Evolutionary conservation across 1,140 invertebrate species (phyloP), one percentile per base, ranked within the genome.

Genomic region (Melipona quadrifasciata): DNA sequence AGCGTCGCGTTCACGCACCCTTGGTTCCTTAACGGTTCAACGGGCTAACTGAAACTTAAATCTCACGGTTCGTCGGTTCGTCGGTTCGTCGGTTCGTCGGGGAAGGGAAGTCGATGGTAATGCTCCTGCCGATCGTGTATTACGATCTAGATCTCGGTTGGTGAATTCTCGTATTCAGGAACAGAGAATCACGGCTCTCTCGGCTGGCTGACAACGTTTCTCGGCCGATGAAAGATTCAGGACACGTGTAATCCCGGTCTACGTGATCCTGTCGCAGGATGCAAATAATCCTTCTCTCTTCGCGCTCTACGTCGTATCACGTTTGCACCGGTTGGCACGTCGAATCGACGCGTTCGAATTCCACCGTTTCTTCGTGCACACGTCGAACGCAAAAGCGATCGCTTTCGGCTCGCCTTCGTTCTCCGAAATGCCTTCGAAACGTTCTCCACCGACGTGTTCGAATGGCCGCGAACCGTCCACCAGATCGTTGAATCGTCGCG

Each of bases 151-250:
- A n/a, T n/a, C 12, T 0, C 6, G 11, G 58, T 61, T n/a, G 12
- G 21, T n/a, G 58, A 61, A 61, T 61, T n/a, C 10, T n/a, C 12
- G 58, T 61, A 61, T 61, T n/a, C 55, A 5, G 12, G 47, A 64
- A 82, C 55, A 5, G 12, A 27, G 73, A 82, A 82, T 82, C 80
- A 76, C 53, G 51, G n/a, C 31, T 55, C 39, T 47, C n/a, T 47
- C 51, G n/a, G 4, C 64, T 24, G 12, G 21, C 27, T 31, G 61
- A 67, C 53, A 70, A 77, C 55, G 80, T 47, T 82, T 39, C 65
- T 39, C 71, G 24, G 4, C 53, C 80, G 53, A 83, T 84, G 82
- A 84, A 79, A 84, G 76, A 84, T 84, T 84, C 82, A 79, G 82
- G 82, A 71, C 67, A 75, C 67, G 34, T 78, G 64, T 78, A 84